Conservation (phyloP, 1,140 invertebrate genomes). For the Magallana gigas region DNA sequence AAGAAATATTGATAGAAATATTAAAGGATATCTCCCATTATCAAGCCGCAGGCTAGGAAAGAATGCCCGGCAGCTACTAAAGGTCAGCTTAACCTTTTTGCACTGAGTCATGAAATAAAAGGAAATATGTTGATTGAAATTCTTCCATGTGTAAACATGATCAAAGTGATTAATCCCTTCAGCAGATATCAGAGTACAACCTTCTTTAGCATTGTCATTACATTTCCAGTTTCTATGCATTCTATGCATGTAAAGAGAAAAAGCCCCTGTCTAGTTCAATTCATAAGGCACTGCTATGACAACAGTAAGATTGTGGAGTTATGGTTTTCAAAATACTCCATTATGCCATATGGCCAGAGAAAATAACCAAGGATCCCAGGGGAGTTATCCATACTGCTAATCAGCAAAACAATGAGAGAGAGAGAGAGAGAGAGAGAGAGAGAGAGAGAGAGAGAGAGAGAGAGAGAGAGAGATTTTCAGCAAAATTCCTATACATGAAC, state of each 20-base stretch:
- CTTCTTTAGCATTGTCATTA: constrained; percentile 20
- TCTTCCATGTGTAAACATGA: constrained; percentile 30
- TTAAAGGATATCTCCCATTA: constrained; percentile 18
- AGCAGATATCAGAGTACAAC: constrained; percentile 1
- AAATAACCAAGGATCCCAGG: not conserved
- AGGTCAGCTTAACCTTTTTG: constrained; percentile 27
- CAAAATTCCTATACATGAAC: too few relatives aligned
- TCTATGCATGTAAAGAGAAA: not conserved
- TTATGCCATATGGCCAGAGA: constrained; percentile 11
- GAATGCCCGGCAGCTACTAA: not conserved
- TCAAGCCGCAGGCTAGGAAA: constrained; percentile 25
- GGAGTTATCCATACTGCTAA: not conserved
- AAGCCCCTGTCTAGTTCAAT: not conserved
- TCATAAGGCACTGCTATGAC: not conserved
- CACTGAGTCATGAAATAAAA: constrained; percentile 13
- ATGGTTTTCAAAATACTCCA: not conserved
- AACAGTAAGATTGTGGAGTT: not conserved
- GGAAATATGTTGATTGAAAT: constrained; percentile 23
- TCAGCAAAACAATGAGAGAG: not conserved
- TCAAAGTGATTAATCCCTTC: constrained; percentile 5
- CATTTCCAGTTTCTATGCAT: constrained; percentile 8
- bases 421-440: constrained; percentile 5
- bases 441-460: constrained; percentile 1
- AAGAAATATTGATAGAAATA: constrained; percentile 21
- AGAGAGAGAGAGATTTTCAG: too few relatives aligned